These are phyloP conservation scores for Actinemys pallida DNA, from an alignment of 2,113 vertebrate species.

Conservation along the genomic window DNA sequence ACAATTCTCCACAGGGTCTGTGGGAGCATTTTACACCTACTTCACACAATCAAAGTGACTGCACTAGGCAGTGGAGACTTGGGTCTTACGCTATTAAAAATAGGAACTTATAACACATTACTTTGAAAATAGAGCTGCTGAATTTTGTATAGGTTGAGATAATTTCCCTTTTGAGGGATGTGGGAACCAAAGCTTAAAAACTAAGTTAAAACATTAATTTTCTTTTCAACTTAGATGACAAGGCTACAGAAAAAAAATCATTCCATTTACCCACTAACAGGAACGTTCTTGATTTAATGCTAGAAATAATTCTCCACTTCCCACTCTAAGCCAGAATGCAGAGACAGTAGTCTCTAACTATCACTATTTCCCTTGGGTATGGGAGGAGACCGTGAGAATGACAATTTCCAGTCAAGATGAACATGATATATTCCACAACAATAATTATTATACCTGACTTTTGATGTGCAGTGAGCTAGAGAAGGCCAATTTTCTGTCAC, in stretches of 20 bases:
- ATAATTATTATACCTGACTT: neutral
- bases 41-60: neutral
- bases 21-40: neutral
- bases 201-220: neutral
- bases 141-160: neutral
- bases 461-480: neutral
- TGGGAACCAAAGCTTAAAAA: neutral
- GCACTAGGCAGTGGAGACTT: too few species aligned
- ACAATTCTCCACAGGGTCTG: neutral
- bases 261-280: neutral
- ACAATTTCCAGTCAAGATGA: accelerated
- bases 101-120: neutral
- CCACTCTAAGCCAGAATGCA: neutral
- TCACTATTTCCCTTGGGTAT: accelerated
- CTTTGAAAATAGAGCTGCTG: neutral
- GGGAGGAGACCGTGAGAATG: neutral
- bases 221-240: neutral
- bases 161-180: neutral
- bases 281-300: accelerated
- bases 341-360: neutral
- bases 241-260: neutral
- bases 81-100: too few species aligned
- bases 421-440: neutral
- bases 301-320: neutral
- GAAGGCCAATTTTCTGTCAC: neutral